Base-by-base conservation (phyloP, 1,140 invertebrate genomes). In the Holotrichia oblita region DNA sequence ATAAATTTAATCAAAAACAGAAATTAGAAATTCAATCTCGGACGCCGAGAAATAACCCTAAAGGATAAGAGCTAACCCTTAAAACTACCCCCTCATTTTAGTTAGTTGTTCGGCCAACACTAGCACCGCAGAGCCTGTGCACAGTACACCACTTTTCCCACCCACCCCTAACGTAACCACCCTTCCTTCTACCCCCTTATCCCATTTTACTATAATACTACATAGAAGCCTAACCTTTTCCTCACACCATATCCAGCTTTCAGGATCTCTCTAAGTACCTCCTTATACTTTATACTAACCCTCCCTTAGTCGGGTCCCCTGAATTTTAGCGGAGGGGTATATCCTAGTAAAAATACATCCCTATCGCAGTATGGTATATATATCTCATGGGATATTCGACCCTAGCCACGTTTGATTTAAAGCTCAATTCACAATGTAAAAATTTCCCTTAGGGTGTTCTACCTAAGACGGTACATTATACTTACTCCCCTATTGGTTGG, bases 1-100 rank as follows among this genome's bases (percentile, higher is more conserved):
- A 85, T 85, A 84, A 85, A 86, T 86, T 86, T 86, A 86, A 86
- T 86, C 85, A 86, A 86, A 86, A 86, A 86, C 85, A 84, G 83
- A 84, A 83, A 85, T 86, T 86, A 86, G 85, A 86, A 86, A 86
- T 86, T 86, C 84, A 86, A 86, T 86, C 85, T 86, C 84, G 83
- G 84, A 79, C 59, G 12, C n/a, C 44, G 44, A 44, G 78, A 78
- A 81, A 84, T 82, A 83, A 81, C 80, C 83, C 83, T 83, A 82
- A 82, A 83, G 83, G 82, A 83, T 83, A 82, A 83, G 82, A 83
- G 81, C 80, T 77, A 78, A 81, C 82, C 81, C 82, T 83, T 81
- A 82, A 83, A 83, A 83, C 77, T 74, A 81, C 79, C 78, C 81
- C 79, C 78, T 80, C 80, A 80, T 81, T 83, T 82, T 80, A 78